Evolutionary conservation across 2,113 vertebrate genomes (phyloP), one percentile per base, ranked within the genome.

Genomic region (Zosterops borbonicus): DNA sequence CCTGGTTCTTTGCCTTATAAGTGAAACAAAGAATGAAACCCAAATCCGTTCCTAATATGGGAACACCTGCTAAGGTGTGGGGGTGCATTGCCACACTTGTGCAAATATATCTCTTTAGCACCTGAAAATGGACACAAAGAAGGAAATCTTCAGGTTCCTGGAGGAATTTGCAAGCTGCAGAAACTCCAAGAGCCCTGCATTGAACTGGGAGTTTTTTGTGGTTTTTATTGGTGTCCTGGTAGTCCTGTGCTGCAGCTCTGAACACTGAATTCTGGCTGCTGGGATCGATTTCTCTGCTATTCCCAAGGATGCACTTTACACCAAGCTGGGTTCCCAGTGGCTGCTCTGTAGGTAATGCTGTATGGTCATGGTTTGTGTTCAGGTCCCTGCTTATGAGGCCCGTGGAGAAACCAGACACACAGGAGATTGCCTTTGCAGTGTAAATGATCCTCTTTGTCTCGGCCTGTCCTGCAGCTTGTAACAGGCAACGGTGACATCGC

Each of bases 201-300:
- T 52, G 20, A 42, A 19, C 5, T 35, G 31, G 31, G 74, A 39
- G 20, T 2, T 58, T 58, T 56, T 41, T 71, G 46, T 0, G 0
- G 5, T 52, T 28, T 4, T 50, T 64, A n/a, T 5, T 65, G 79
- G 28, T 0, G 0, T 55, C 25, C 19, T 23, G 13, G 20, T 62
- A 19, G n/a, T 90, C 17, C 33, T 0, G 0, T 1, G 7, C 19
- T 2, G 2, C 11, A 56, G 42, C 64, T 84, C 73, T 75, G 64
- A 44, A 68, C 65, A 21, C 55, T 47, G 9, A 22, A 0, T 70
- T 82, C 49, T 47, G 37, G 33, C 41, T 87, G 37, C 37, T 3
- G 0, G 1, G 20, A 22, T 84, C 0, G 0, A 29, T 75, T 70
- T 75, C 60, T 59, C 37, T 68, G 44, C 62, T 0, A 2, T 35